Evolutionary conservation across 2,888 invertebrate genomes (phyloP), one percentile per base, ranked within the genome.

Genomic region (Plebejus anna): DNA sequence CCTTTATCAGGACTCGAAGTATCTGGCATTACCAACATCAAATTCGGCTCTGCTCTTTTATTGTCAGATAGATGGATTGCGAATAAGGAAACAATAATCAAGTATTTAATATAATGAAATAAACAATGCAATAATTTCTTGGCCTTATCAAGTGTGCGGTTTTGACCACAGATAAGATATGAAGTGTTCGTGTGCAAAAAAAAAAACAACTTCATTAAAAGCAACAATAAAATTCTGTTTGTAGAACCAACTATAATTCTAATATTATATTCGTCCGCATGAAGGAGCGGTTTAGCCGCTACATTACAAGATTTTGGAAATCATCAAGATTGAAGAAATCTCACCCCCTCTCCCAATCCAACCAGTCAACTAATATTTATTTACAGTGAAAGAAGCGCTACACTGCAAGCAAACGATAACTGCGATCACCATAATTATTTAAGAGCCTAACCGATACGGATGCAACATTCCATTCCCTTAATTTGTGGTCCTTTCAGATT

Each of bases 381-480:
- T 55, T 55, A 55, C 16, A 16, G 4, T 55, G 16, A 16, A 16
- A 55, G 55, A 55, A 16, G 16, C 55, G 16, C 11, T 28, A 28
- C 28, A 36, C 11, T 5, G 32, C 5, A 66, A 36, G 32, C 22
- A 22, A 22, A 66, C 32, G 36, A 36, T 36, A 5, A 47, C 72
- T 9, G 38, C 22, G 22, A 47, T 55, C 32, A 6, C 47, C 79
- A 80, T 82, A 83, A 75, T 70, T 75, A 42, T 71, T 70, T 16
- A 75, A 70, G 51, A 13, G 13, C 82, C 81, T 81, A 79, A 85
- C 82, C 85, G 86, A 88, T 86, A 88, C 90, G 92, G 90, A 88
- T 90, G 90, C 90, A 91, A 89, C 91, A 93, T 92, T 92, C 92
- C 92, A 80, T 87, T 87, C 88, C 89, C 84, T 88, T 91, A 91